A percentile compares a stretch with the other conserved stretches of the same genome.
Conservation (phyloP, 2,113 vertebrate species). For the Odontesthes bonariensis region DNA sequence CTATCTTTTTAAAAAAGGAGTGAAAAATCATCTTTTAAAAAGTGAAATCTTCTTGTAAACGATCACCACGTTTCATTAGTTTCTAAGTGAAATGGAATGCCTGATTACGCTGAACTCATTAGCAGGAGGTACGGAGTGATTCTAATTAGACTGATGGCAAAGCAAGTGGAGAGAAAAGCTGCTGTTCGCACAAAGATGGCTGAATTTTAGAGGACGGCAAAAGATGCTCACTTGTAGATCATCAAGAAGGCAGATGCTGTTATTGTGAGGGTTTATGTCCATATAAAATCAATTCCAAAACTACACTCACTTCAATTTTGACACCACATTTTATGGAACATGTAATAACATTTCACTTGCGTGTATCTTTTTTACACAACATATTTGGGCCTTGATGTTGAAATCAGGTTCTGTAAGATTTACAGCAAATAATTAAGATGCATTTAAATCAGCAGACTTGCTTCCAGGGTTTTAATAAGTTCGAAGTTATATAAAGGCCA, state of each 20-base stretch:
- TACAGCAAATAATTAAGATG: not conserved
- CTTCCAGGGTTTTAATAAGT: not conserved
- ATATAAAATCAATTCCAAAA: not conserved
- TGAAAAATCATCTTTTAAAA: conserved; percentile 19
- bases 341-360: not conserved
- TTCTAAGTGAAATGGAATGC: conserved; percentile 71
- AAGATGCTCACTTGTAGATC: conserved; percentile 10
- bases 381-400: no score
- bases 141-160: conserved; percentile 64
- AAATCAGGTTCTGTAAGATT: no score
- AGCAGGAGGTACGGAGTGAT: conserved; percentile 42
- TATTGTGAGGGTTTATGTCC: not conserved
- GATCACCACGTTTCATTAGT: conserved; percentile 70
- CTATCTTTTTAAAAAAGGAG: conserved; percentile 21
- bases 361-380: not conserved
- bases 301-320: not conserved
- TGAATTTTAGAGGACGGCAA: conserved; percentile 1
- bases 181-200: conserved; percentile 36
- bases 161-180: conserved; percentile 34
- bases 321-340: not conserved
- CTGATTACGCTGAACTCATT: conserved; percentile 68
- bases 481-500: not conserved
- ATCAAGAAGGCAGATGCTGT: conserved; percentile 3
- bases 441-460: not conserved
- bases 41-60: conserved; percentile 36